Percentiles rank a stretch among this genome's conserved stretches.
Evolutionary conservation across 2,888 invertebrate species (phyloP).

Genomic region (Coelopa pilipes): DNA sequence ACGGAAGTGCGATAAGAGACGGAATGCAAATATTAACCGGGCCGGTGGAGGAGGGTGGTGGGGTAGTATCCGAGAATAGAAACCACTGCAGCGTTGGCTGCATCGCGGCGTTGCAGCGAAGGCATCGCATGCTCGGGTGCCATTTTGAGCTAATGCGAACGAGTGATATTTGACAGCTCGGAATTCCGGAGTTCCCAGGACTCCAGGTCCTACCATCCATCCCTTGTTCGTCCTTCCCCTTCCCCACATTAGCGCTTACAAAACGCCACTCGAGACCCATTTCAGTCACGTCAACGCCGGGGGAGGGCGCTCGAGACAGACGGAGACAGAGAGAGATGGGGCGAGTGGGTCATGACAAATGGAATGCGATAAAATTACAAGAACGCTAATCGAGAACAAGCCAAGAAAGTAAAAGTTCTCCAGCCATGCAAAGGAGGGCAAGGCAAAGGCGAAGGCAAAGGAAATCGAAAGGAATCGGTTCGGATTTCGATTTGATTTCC

Average conservation of each 20-base stretch:
- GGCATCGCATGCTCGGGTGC: slow-evolving; percentile 57
- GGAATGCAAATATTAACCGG: slow-evolving; percentile 21
- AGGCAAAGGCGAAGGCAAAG: neutral
- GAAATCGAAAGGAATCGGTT: too few species aligned
- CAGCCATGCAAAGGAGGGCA: neutral
- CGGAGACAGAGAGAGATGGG: neutral
- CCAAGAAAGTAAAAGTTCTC: slow-evolving; percentile 15
- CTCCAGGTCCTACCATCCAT: slow-evolving; percentile 24
- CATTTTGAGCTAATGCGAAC: slow-evolving; percentile 50
- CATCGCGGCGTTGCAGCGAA: slow-evolving; percentile 33
- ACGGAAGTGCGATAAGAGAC: too few species aligned
- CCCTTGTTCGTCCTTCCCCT: slow-evolving; percentile 4
- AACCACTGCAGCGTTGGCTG: slow-evolving; percentile 41
- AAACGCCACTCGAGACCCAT: slow-evolving; percentile 2
- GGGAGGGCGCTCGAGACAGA: neutral
- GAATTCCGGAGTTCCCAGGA: slow-evolving; percentile 40
- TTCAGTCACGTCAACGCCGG: slow-evolving; percentile 38
- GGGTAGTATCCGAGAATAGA: slow-evolving; percentile 38
- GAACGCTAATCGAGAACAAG: neutral
- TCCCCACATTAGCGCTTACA: neutral
- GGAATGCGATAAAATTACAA: neutral
- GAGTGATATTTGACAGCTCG: slow-evolving; percentile 48
- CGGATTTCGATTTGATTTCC: too few species aligned
- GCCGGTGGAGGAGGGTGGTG: neutral
- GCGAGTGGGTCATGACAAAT: neutral